Evolutionary conservation across 2,113 vertebrate genomes (phyloP), one percentile per base, ranked within the genome.

Genomic region (Pampusana beccarii): DNA sequence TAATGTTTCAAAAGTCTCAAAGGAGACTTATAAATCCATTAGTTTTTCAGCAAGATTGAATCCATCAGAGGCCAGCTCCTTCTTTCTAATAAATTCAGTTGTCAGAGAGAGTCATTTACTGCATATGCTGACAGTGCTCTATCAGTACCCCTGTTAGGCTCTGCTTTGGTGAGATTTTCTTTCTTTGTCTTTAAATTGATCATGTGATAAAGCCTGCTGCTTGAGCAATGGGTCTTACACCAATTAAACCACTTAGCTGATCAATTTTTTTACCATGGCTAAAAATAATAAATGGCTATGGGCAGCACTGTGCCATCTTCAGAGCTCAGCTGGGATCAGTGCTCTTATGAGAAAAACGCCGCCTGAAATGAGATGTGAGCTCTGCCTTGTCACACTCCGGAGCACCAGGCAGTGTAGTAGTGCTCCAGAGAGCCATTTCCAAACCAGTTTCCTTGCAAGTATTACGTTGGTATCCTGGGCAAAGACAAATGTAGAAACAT

Each of bases 81-180:
- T 93, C 84, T 82, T 95, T 82, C 83, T 84, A 95, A 93, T 90
- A 92, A 91, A 93, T 87, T 74, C 26, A 75, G n/a, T 90, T 91
- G 67, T 95, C 96, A 97, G 75, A 75, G 1, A 11, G 60, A 79
- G 86, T 67, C 58, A 54, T 70, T 85, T 80, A 24, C 46, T 66
- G 61, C 78, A 88, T 82, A 81, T 80, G 73, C 58, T 96, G 83
- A 86, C 69, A 56, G 60, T n/a, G 25, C 50, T 83, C 51, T 93
- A 23, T 74, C 31, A 54, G 71, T 61, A 82, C 26, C 34, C 58
- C 61, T 31, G 66, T 36, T 62, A 67, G 54, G 10, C 44, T 69
- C 54, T 91, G 60, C 84, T 89, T 70, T 40, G 19, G 64, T 60
- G 48, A n/a, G 25, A 65, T 80, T 64, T 86, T 91, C 72, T 86